Conservation (phyloP, 2,797 vertebrate species). For the Sebastes ruberrimus region DNA sequence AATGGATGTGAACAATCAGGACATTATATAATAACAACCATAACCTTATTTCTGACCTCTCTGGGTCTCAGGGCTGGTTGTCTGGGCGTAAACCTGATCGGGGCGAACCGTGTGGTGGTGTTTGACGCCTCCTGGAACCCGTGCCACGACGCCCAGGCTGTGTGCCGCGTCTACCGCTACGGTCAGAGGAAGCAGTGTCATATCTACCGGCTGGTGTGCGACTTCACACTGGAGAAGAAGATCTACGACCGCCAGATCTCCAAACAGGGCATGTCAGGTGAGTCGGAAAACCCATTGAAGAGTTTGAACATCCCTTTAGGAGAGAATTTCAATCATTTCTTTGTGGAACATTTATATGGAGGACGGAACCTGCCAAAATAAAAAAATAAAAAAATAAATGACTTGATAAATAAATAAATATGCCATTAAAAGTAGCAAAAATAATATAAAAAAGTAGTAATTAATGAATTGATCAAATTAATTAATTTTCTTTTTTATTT, state of each 20-base stretch:
- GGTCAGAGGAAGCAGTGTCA: slow-evolving; percentile 95
- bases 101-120: slow-evolving; percentile 96
- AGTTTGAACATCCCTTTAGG: not conserved
- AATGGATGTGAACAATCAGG: not conserved
- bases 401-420: too few species aligned
- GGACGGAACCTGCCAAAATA: too few species aligned
- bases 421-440: too few species aligned
- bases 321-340: not conserved
- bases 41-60: not conserved
- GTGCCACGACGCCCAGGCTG: slow-evolving; percentile 96
- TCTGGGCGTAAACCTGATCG: slow-evolving; percentile 96
- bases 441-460: accelerated
- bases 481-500: too few species aligned
- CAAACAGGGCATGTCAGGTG: slow-evolving; percentile 98
- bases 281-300: not conserved
- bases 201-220: slow-evolving; percentile 96
- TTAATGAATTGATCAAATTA: too few species aligned
- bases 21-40: too few species aligned
- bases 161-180: slow-evolving; percentile 96
- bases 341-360: too few species aligned
- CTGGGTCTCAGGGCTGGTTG: slow-evolving; percentile 87
- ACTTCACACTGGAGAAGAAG: slow-evolving; percentile 97
- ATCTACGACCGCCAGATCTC: slow-evolving; percentile 99
- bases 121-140: slow-evolving; percentile 99
- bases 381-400: too few species aligned